Percentiles rank a stretch among this genome's conserved stretches.
Evolutionary conservation across 1,140 invertebrate species (phyloP).

Genomic region (Uloborus diversus): DNA sequence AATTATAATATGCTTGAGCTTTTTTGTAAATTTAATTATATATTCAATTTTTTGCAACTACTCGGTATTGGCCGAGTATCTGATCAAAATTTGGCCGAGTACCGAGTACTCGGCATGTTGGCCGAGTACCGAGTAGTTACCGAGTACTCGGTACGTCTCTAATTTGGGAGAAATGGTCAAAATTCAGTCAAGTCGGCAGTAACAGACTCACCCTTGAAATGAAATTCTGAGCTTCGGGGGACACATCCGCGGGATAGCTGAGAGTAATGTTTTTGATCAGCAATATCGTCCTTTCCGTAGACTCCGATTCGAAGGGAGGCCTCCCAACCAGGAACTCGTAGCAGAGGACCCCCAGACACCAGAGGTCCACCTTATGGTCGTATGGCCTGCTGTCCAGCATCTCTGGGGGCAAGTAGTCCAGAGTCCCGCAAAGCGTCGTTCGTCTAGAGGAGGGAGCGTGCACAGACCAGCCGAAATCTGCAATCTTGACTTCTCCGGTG

Average conservation of each 20-base stretch:
- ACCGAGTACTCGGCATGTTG: no score
- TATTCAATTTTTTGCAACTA: no score
- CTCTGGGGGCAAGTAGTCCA: slow-evolving; percentile 93
- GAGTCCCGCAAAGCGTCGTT: slow-evolving; percentile 89
- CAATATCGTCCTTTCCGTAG: slow-evolving; percentile 79
- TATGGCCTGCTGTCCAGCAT: slow-evolving; percentile 83
- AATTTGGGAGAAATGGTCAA: slow-evolving; percentile 85
- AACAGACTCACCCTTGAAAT: slow-evolving; percentile 84
- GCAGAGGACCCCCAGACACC: slow-evolving; percentile 92
- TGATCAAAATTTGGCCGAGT: no score
- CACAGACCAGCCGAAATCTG: slow-evolving; percentile 69
- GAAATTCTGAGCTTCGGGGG: slow-evolving; percentile 79
- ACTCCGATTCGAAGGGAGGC: slow-evolving; percentile 91
- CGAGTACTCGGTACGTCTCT: no score
- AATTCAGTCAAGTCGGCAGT: slow-evolving; percentile 75
- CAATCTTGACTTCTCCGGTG: slow-evolving; percentile 67
- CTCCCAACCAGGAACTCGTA: slow-evolving; percentile 94
- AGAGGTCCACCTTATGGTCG: slow-evolving; percentile 81
- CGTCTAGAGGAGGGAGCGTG: slow-evolving; percentile 69
- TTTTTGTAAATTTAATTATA: no score
- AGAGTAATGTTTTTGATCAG: slow-evolving; percentile 81
- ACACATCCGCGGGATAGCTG: slow-evolving; percentile 77
- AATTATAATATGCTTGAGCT: no score
- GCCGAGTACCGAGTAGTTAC: no score
- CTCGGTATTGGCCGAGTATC: no score